Percentiles rank a stretch among this genome's conserved stretches.
phyloP scores from a whole-genome alignment of 2,113 vertebrate species.

The Colius striatus region DNA sequence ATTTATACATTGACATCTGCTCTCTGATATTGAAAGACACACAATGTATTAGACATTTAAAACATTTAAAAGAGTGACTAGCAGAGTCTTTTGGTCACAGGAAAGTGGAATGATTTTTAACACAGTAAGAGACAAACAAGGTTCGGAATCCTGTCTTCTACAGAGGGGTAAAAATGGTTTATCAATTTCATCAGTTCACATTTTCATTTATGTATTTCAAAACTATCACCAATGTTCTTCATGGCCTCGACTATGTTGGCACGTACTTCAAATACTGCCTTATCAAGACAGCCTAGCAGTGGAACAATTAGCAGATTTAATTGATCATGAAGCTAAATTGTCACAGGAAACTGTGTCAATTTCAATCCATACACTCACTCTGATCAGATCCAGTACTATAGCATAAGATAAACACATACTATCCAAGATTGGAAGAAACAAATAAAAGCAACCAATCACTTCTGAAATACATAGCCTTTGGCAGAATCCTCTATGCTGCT shows the following conservation, averaged over 20 bases:
- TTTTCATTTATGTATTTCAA: neutral
- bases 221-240: neutral
- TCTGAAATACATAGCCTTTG: neutral
- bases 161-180: neutral
- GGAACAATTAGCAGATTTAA: neutral
- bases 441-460: neutral
- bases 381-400: neutral
- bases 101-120: neutral
- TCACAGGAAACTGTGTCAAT: neutral
- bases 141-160: neutral
- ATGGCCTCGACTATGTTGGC: neutral
- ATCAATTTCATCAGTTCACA: neutral
- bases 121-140: neutral
- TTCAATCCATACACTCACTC: neutral
- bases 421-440: neutral
- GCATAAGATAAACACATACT: accelerated
- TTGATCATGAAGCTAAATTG: neutral
- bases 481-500: neutral
- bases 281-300: neutral
- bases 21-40: neutral
- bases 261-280: neutral
- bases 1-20: neutral
- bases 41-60: neutral
- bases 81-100: neutral
- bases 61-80: neutral